Evolutionary conservation across 2,888 invertebrate species (phyloP).

Genomic region (Pterostichus niger): DNA sequence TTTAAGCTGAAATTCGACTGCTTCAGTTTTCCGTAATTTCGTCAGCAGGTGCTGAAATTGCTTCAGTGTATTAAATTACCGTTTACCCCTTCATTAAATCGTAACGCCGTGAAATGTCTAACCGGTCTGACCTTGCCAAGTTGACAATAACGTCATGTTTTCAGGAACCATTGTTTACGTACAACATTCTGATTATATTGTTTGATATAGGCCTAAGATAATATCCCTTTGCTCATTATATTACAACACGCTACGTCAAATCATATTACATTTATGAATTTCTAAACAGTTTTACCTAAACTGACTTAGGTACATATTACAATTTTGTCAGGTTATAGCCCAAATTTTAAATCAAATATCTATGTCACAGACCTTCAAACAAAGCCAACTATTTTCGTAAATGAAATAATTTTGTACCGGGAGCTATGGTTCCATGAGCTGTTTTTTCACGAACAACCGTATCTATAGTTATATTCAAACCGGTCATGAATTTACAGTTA

Average conservation of each 20-base stretch:
- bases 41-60: constrained; percentile 35
- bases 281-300: constrained; percentile 10
- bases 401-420: neutral
- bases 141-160: constrained; percentile 46
- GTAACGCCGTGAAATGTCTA: constrained; percentile 2
- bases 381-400: neutral
- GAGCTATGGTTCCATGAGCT: too few species aligned
- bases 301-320: neutral
- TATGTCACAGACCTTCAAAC: neutral
- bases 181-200: constrained; percentile 42
- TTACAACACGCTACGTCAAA: constrained; percentile 33
- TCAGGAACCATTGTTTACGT: constrained; percentile 46
- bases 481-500: too few species aligned
- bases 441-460: too few species aligned
- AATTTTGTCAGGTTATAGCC: neutral
- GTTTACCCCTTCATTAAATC: constrained; percentile 42
- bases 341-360: neutral
- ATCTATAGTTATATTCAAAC: too few species aligned
- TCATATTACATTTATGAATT: constrained; percentile 37
- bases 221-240: constrained; percentile 42
- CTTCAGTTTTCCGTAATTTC: constrained; percentile 1
- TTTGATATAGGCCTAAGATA: constrained; percentile 46
- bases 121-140: constrained; percentile 20
- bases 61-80: constrained; percentile 48
- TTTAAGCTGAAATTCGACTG: constrained; percentile 28